Percentiles rank a stretch among this genome's conserved stretches.
phyloP scores from a whole-genome alignment of 2,113 vertebrate species.

The Chinchilla lanigera region DNA sequence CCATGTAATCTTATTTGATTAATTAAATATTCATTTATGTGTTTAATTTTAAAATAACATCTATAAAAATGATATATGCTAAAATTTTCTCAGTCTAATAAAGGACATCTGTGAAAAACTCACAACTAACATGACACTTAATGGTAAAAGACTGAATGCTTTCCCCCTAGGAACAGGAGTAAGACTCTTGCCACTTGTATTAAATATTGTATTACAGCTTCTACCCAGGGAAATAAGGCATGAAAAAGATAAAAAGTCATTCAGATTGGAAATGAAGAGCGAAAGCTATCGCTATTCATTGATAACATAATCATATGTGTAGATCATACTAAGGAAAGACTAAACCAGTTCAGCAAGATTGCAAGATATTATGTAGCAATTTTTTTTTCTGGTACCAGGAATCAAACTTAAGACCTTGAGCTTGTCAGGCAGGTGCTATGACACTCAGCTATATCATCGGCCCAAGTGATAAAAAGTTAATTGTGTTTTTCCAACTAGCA shows the following conservation, averaged over 20 bases:
- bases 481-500: not conserved
- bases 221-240: not conserved
- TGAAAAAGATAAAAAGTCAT: not conserved
- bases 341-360: constrained; percentile 17
- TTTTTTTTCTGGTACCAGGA: too few relatives aligned
- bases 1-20: not conserved
- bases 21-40: constrained; percentile 5
- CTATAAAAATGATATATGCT: not conserved
- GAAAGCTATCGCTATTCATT: not conserved
- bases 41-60: constrained; percentile 3
- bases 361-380: not conserved
- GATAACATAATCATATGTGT: not conserved
- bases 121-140: not conserved
- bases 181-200: not conserved
- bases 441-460: too few relatives aligned
- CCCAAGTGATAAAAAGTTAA: not conserved
- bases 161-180: not conserved
- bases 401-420: too few relatives aligned
- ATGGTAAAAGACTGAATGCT: not conserved
- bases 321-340: not conserved
- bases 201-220: not conserved
- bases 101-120: not conserved
- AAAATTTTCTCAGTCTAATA: not conserved
- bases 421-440: too few relatives aligned
- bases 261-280: constrained; percentile 26